phyloP scores from a whole-genome alignment of 2,888 invertebrate species.

The Clistopyga incitator region DNA sequence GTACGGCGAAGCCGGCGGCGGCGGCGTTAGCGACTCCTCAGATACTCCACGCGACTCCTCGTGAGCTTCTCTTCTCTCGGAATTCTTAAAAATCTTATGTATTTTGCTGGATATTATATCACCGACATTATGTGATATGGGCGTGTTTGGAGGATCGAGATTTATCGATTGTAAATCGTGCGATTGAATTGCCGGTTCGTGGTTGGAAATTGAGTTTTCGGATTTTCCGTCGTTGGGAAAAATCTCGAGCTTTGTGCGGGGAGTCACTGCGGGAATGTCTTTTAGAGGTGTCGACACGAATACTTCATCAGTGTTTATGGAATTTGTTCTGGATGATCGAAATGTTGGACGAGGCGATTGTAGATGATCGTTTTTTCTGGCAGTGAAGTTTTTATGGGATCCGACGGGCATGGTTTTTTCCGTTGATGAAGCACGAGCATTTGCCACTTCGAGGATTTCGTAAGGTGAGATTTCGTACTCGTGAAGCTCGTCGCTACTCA shows the following conservation, averaged over 20 bases:
- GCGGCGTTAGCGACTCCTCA: conserved; percentile 83
- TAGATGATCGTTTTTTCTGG: background rate
- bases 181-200: background rate
- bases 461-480: conserved; percentile 77
- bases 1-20: background rate
- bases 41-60: conserved; percentile 86
- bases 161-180: background rate
- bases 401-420: background rate
- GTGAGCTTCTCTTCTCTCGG: conserved; percentile 70
- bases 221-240: background rate
- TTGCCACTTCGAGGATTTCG: conserved; percentile 12
- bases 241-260: conserved; percentile 13
- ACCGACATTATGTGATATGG: conserved; percentile 66
- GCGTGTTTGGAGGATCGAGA: background rate
- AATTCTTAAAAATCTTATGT: conserved; percentile 76
- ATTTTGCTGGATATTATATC: conserved; percentile 76
- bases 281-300: conserved; percentile 41
- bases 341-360: conserved; percentile 43
- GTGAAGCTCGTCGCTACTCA: conserved; percentile 80
- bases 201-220: background rate
- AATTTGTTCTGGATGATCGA: conserved; percentile 2
- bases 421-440: background rate
- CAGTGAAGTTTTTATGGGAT: background rate
- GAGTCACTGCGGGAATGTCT: conserved; percentile 29
- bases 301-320: conserved; percentile 2